Base-by-base conservation (phyloP, 2,888 invertebrate genomes). In the Leucozona laternaria region DNA sequence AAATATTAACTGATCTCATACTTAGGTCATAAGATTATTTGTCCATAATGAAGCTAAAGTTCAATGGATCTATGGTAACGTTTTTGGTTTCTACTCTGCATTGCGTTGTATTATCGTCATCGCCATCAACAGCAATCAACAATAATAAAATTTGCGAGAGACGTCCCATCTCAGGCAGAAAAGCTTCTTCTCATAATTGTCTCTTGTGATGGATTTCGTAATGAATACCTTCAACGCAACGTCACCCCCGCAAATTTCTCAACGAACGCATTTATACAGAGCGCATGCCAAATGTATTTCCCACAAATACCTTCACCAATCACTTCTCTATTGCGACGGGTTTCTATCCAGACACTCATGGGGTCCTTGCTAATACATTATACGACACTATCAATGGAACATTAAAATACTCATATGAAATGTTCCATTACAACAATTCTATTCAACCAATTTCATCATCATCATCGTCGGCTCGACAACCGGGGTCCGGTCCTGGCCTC, bases 241-340 rank as follows among this genome's bases (percentile, higher is more conserved):
- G 88, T 93, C 0, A 94, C 95, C 2, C 94, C 95, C 0, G 93
- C 93, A 88, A 91, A 72, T 89, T 96, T 53, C 93, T 93, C 50
- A 89, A 91, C 15, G 90, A 93, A 77, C 95, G 96, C 6, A 94
- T 94, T 5, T 92, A 93, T 87, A 93, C 95, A 0, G 94, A 94
- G 79, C 94, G 94, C 89, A 93, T 95, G 92, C 91, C 92, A 0
- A 95, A 95, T 89, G 93, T 95, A 50, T 95, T 95, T 90, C 94
- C 95, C 0, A 96, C 96, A 0, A 95, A 95, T 92, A 96, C 96
- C 1, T 95, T 95, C 90, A 95, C 96, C 0, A 96, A 96, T 92
- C 96, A 96, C 91, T 95, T 95, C 89, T 94, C 95, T 0, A 95
- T 88, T 73, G 95, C 95, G 0, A 96, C 95, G 34, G 96, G 96